Conservation (phyloP, 2,797 vertebrate species). For the Poecilia wingei region DNA sequence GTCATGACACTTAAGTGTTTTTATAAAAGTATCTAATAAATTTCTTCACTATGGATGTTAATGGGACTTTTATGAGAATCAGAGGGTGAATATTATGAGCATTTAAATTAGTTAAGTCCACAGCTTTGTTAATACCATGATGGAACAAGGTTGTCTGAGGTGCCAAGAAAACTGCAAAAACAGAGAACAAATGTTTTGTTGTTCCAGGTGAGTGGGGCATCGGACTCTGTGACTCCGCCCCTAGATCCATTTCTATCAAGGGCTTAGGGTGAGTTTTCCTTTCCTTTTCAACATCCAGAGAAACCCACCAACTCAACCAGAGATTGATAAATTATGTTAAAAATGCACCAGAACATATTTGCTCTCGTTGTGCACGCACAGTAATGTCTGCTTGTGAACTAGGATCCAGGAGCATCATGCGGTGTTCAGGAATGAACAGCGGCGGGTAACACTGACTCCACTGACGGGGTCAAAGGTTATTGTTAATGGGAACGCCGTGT, state of each 20-base stretch:
- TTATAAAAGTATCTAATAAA: background rate
- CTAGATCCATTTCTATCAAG: slow-evolving; percentile 80
- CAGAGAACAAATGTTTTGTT: background rate
- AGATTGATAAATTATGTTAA: background rate
- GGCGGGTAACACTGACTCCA: slow-evolving; percentile 79
- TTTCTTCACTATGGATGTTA: background rate
- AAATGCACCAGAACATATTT: background rate
- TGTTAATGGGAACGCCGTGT: slow-evolving; percentile 82
- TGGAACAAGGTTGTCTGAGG: background rate
- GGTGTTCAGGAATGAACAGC: slow-evolving; percentile 82
- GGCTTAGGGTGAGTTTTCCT: slow-evolving; percentile 85
- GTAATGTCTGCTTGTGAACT: slow-evolving; percentile 14
- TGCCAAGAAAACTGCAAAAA: background rate
- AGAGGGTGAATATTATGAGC: too few species aligned
- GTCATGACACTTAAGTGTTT: background rate
- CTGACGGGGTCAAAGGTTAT: slow-evolving; percentile 82
- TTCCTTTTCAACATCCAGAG: background rate
- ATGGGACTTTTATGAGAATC: background rate
- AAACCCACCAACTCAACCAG: background rate
- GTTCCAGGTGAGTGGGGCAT: slow-evolving; percentile 84
- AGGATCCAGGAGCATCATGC: slow-evolving; percentile 89
- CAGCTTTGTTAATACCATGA: background rate
- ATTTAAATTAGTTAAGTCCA: background rate
- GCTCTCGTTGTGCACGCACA: background rate
- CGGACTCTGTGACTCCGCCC: slow-evolving; percentile 77